Conservation (phyloP, 2,888 invertebrate species). For the Gryllus longicercus region DNA sequence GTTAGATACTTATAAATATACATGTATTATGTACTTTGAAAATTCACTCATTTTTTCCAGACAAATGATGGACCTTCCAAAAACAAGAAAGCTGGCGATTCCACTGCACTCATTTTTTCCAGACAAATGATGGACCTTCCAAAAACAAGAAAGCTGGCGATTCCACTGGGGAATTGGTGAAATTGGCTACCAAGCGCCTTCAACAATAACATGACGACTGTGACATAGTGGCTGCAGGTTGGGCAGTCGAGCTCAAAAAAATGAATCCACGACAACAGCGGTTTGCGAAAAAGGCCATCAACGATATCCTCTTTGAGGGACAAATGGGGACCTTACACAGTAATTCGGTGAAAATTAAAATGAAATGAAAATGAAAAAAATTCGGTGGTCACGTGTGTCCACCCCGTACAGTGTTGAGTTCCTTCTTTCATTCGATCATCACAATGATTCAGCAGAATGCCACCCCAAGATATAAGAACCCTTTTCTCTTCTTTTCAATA, state of each 20-base stretch:
- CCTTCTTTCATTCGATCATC: neutral
- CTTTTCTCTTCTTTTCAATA: neutral
- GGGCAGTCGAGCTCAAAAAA: neutral
- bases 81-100: neutral
- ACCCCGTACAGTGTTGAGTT: neutral
- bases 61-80: neutral
- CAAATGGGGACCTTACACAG: constrained; percentile 35
- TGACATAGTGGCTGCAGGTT: neutral
- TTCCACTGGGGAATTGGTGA: neutral
- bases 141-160: neutral
- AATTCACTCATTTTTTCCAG: neutral
- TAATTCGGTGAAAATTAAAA: constrained; percentile 33
- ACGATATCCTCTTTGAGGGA: constrained; percentile 34
- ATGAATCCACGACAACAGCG: neutral
- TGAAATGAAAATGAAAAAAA: too few relatives aligned
- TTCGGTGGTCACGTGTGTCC: neutral
- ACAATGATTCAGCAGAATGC: neutral
- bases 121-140: neutral
- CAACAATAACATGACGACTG: neutral
- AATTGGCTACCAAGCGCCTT: neutral
- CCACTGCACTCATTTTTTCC: neutral
- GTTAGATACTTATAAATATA: neutral
- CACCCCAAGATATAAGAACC: neutral
- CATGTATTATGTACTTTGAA: neutral
- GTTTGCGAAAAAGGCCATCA: constrained; percentile 35